Evolutionary conservation across 1,140 invertebrate genomes (phyloP).

Genomic region (Sweltsa coloradensis): DNA sequence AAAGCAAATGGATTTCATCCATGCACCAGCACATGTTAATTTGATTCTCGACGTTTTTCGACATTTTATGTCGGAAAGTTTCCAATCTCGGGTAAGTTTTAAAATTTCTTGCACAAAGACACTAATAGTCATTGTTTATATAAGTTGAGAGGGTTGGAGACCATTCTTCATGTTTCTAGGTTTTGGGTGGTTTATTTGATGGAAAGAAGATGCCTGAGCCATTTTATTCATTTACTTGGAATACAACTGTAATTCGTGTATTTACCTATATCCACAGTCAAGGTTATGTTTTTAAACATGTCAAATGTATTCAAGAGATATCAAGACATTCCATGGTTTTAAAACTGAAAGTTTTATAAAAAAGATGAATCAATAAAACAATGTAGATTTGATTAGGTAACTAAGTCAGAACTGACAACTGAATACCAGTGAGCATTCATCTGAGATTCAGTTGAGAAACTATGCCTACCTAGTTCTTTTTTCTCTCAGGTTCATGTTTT

Average conservation of each 20-base stretch:
- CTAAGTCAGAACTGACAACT: too few relatives aligned
- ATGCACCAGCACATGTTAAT: conserved; percentile 53
- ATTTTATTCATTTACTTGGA: too few relatives aligned
- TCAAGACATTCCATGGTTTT: too few relatives aligned
- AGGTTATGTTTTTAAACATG: too few relatives aligned
- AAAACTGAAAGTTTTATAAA: too few relatives aligned
- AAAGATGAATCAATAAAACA: not conserved
- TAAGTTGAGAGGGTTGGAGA: not conserved
- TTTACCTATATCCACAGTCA: not conserved
- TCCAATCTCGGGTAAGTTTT: conserved; percentile 37
- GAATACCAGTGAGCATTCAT: conserved; percentile 3
- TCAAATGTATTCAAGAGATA: too few relatives aligned
- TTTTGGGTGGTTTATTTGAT: not conserved
- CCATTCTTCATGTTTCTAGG: not conserved
- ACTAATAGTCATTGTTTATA: not conserved
- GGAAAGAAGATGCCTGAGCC: not conserved
- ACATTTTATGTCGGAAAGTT: conserved; percentile 55
- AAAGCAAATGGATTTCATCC: conserved; percentile 54
- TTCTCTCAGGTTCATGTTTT: conserved; percentile 32
- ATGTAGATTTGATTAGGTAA: not conserved
- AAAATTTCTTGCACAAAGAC: not conserved
- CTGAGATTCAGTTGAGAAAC: not conserved
- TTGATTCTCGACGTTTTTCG: conserved; percentile 52
- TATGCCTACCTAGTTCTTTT: too few relatives aligned
- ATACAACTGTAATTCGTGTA: not conserved